Evolutionary conservation across 30 jellyfish, hydroid and myxozoan species (phyloP), one percentile per base, ranked within the genome.

Genomic region (Aurelia sp.): DNA sequence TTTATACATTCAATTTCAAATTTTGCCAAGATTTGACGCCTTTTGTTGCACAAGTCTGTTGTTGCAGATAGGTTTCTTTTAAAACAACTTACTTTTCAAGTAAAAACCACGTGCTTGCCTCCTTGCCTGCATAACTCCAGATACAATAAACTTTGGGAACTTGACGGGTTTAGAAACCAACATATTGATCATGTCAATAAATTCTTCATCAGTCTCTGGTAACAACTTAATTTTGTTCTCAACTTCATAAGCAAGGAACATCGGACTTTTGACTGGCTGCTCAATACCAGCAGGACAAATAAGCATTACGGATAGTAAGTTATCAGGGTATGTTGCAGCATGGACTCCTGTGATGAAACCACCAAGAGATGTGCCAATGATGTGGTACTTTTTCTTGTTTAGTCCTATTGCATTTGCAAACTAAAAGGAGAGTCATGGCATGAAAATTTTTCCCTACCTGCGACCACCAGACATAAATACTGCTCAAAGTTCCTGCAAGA

Each of bases 241-340:
- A 3, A 47, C 67, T 48, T 63, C 84, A 59, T 74, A 76, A 13
- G 63, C 70, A 17, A 15, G 59, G 30, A 35, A 19, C 92, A 91
- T 72, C 24, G 85, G 82, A 31, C 87, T 79, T 51, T 19, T 63
- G 7, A 74, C 72, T 12, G 91, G 92, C 15, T 88, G 40, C 24
- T 84, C 68, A 47, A 91, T 40, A 44, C 97, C 97, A 59, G 90
- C 81, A 2, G 97, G 97, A 59, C 97, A 91, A 6, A 75, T 73
- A 12, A 91, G 82, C 71, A 85, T 35, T 15, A 58, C 74, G 33
- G 96, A 84, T 47, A 65, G 62, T 20, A 91, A 38, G 51, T 78
- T 78, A 6, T 76, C 71, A 4, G 91, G 90, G 63, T 31, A 76
- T 87, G 38, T 84, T 41, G 96, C 67, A 13, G 96, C 91, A 84